Evolutionary conservation across 92 coral and sea anemone genomes (phyloP).

Genomic region (Parazoanthus swiftii): DNA sequence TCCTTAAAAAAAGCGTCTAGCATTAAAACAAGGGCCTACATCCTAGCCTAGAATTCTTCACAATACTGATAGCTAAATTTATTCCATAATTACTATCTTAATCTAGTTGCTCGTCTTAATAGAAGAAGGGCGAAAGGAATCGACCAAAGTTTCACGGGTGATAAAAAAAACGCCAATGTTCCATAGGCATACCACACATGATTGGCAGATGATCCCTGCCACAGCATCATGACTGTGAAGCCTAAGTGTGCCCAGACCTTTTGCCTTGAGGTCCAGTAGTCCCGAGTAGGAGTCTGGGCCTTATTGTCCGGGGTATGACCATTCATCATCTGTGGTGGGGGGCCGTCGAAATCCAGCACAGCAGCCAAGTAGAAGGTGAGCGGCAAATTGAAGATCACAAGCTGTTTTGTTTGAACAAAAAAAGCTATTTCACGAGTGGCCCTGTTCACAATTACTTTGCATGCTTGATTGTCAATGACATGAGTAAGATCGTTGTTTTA

Average conservation of each 20-base stretch:
- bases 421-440: background rate
- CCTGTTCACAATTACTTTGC: too few species aligned
- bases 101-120: constrained; percentile 30
- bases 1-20: background rate
- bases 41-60: background rate
- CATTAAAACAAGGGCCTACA: background rate
- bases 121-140: constrained; percentile 52
- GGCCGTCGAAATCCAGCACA: constrained; percentile 58
- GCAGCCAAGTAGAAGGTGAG: constrained; percentile 78
- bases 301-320: constrained; percentile 16
- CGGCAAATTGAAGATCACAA: constrained; percentile 76
- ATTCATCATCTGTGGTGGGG: constrained; percentile 30
- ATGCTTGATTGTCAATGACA: too few species aligned
- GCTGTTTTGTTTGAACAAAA: constrained; percentile 46
- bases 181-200: constrained; percentile 82
- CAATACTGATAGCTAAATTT: background rate
- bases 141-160: constrained; percentile 95
- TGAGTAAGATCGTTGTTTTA: too few species aligned
- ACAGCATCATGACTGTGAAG: constrained; percentile 56
- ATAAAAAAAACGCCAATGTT: constrained; percentile 68
- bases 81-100: constrained; percentile 7
- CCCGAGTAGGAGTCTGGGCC: constrained; percentile 38
- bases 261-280: constrained; percentile 39
- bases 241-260: constrained; percentile 56
- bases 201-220: constrained; percentile 75